These are phyloP conservation scores for Amphiprion ocellaris DNA, from an alignment of 2,113 vertebrate genomes.

Conservation along the genomic window DNA sequence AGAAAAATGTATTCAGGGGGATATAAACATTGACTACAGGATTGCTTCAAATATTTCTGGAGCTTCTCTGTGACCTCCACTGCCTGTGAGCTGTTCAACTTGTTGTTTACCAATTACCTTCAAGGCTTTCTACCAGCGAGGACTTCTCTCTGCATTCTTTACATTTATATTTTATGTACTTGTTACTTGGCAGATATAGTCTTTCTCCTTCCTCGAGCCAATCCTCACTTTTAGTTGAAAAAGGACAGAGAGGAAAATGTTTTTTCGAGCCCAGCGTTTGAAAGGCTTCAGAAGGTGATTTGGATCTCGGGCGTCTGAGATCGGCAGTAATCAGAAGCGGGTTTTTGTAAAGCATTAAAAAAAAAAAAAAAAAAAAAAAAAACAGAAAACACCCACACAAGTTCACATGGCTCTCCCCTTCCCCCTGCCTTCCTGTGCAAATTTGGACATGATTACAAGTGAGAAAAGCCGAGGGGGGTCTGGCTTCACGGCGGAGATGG, in stretches of 20 bases:
- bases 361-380: constrained; percentile 24
- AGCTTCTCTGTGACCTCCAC: constrained; percentile 1
- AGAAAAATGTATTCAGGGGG: not conserved
- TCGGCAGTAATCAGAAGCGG: constrained; percentile 73
- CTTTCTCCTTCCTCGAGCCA: constrained; percentile 44
- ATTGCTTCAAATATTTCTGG: constrained; percentile 23
- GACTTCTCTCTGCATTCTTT: constrained; percentile 55
- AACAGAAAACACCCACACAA: constrained; percentile 81
- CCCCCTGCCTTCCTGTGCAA: constrained; percentile 82
- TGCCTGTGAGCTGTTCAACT: constrained; percentile 27
- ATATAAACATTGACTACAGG: not conserved
- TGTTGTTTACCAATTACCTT: constrained; percentile 65
- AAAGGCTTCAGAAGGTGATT: constrained; percentile 75
- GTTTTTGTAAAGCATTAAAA: constrained; percentile 46
- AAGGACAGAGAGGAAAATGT: constrained; percentile 40
- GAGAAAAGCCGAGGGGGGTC: constrained; percentile 85
- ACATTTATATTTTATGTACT: constrained; percentile 60
- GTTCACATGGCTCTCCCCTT: constrained; percentile 76
- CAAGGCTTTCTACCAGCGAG: constrained; percentile 34
- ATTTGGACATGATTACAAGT: constrained; percentile 87
- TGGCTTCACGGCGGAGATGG: constrained; percentile 80
- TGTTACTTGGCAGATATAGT: constrained; percentile 60
- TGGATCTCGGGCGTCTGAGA: constrained; percentile 70
- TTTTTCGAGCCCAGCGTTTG: constrained; percentile 41
- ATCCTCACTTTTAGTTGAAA: constrained; percentile 45